Conservation (phyloP, 2,888 invertebrate genomes). For the Agrotis puta region DNA sequence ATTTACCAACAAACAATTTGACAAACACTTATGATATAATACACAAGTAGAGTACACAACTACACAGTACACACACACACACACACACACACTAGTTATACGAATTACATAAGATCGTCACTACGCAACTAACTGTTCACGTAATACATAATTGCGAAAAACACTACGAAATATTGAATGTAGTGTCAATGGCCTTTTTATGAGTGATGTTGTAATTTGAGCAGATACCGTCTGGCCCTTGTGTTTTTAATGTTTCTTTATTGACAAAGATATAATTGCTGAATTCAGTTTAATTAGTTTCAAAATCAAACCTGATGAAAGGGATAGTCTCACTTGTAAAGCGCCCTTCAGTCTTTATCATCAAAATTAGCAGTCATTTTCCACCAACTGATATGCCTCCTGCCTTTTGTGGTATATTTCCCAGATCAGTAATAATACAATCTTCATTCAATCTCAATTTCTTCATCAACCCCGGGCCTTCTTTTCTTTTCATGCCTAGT, state of each 20-base stretch:
- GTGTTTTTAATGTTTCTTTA: neutral
- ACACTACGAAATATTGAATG: slow-evolving; percentile 42
- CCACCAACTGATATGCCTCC: no score
- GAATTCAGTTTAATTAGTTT: neutral
- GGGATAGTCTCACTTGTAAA: neutral
- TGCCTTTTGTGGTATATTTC: no score
- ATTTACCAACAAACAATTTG: slow-evolving; percentile 45
- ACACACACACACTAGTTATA: slow-evolving; percentile 6
- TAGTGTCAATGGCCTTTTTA: slow-evolving; percentile 27
- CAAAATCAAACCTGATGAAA: neutral
- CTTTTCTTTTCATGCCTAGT: neutral
- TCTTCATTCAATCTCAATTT: neutral
- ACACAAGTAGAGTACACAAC: slow-evolving; percentile 31
- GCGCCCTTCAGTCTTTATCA: neutral
- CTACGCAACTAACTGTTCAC: slow-evolving; percentile 38
- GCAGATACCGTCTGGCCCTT: slow-evolving; percentile 2
- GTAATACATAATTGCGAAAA: slow-evolving; percentile 47
- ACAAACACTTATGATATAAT: slow-evolving; percentile 29
- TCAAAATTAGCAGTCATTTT: no score
- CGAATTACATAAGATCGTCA: slow-evolving; percentile 47
- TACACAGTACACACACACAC: neutral
- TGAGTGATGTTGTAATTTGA: slow-evolving; percentile 13
- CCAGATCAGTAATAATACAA: no score
- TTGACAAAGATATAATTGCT: neutral
- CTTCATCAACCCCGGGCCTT: neutral